Evolutionary conservation across 2,113 vertebrate species (phyloP).

Genomic region (Gopherus flavomarginatus): DNA sequence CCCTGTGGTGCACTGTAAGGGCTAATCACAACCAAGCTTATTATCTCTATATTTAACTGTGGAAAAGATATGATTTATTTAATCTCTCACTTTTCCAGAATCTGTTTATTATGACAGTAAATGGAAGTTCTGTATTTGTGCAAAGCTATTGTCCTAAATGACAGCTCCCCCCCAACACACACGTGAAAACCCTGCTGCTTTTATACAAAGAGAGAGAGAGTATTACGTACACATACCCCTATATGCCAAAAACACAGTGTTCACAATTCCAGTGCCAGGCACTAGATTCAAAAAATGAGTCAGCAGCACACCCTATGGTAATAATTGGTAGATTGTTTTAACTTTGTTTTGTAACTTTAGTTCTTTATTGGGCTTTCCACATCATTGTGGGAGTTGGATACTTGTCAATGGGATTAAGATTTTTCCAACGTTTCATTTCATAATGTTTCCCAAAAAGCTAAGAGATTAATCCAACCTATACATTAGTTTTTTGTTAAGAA

Average conservation of each 20-base stretch:
- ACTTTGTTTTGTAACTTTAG: background rate
- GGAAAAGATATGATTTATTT: background rate
- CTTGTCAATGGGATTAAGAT: background rate
- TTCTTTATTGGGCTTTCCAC: background rate
- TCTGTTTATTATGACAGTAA: background rate
- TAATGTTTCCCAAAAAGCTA: background rate
- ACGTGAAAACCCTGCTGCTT: background rate
- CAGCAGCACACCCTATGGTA: background rate
- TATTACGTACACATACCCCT: background rate
- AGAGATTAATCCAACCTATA: background rate
- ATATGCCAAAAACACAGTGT: accelerated
- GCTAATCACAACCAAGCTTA: background rate
- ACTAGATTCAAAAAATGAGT: background rate
- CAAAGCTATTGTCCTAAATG: background rate
- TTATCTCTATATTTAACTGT: background rate
- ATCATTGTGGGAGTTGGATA: background rate
- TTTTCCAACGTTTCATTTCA: conserved; percentile 9
- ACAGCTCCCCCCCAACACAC: background rate
- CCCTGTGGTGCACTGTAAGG: accelerated
- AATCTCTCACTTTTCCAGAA: background rate
- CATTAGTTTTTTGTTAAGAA: background rate
- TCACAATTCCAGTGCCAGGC: background rate
- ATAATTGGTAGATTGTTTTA: background rate
- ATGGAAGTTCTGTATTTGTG: background rate
- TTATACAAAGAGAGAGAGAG: background rate